A percentile compares a stretch with the other conserved stretches of the same genome.
Evolutionary conservation across 2,113 vertebrate species (phyloP).

Genomic region (Rhodinocichla rosea): DNA sequence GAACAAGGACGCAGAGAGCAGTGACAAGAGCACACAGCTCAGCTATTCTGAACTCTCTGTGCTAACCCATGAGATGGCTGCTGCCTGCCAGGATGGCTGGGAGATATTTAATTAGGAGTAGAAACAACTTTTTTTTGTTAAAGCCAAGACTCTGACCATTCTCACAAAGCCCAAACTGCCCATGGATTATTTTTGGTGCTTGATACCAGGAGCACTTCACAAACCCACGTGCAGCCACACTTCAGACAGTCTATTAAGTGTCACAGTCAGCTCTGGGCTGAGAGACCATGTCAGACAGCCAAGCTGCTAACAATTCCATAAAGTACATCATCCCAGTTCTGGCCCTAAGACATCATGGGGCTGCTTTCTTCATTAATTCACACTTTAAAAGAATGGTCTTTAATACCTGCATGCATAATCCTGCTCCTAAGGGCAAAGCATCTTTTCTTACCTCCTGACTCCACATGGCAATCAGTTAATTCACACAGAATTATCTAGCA

Average conservation of each 20-base stretch:
- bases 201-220: not conserved
- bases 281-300: not conserved
- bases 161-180: not conserved
- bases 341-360: not conserved
- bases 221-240: not conserved
- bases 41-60: not conserved
- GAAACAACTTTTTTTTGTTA: not conserved
- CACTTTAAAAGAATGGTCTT: not conserved
- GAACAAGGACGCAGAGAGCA: not conserved
- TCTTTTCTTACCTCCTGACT: not conserved
- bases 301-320: not conserved
- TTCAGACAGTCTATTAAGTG: not conserved
- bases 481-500: not conserved
- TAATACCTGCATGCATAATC: not conserved
- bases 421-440: not conserved
- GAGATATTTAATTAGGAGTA: not conserved
- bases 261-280: not conserved
- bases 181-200: not conserved
- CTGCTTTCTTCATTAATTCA: not conserved
- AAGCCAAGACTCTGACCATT: not conserved
- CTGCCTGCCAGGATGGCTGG: not conserved
- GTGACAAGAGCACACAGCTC: not conserved
- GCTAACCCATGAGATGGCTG: not conserved
- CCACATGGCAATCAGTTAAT: not conserved
- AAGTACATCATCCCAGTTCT: not conserved